A percentile compares a stretch with the other conserved stretches of the same genome.
These are phyloP conservation scores for Acronicta aceris DNA, from an alignment of 2,888 invertebrate genomes.

Conservation along the genomic window DNA sequence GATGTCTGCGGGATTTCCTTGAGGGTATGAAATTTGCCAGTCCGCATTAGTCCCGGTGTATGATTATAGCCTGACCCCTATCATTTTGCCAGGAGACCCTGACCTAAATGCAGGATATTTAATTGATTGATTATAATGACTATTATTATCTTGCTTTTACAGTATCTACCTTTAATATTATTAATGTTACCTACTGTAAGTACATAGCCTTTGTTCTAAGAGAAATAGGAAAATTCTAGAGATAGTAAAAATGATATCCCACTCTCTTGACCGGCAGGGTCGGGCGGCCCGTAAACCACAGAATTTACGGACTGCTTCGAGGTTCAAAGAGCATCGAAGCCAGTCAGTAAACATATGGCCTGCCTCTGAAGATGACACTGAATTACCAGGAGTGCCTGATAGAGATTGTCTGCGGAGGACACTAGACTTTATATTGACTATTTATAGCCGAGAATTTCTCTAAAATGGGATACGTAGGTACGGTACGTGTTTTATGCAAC, in stretches of 20 bases:
- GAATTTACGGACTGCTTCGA: constrained; percentile 66
- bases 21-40: too few species aligned
- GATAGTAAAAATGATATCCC: constrained; percentile 63
- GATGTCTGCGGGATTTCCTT: too few species aligned
- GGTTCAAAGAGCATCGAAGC: constrained; percentile 69
- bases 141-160: too few species aligned
- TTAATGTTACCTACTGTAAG: too few species aligned
- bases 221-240: constrained; percentile 26
- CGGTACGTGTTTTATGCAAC: constrained; percentile 35
- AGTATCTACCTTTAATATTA: too few species aligned
- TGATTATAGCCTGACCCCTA: too few species aligned
- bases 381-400: constrained; percentile 70
- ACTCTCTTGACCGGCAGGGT: constrained; percentile 65
- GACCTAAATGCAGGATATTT: too few species aligned
- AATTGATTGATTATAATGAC: too few species aligned
- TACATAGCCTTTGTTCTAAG: neutral
- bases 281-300: constrained; percentile 64
- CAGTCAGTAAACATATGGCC: constrained; percentile 72
- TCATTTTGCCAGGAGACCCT: too few species aligned
- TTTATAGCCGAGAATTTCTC: constrained; percentile 58
- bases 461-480: constrained; percentile 38
- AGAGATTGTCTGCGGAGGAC: constrained; percentile 65
- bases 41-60: too few species aligned
- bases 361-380: constrained; percentile 67
- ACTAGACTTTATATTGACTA: constrained; percentile 66